Conservation (phyloP, 2,888 invertebrate species). For the Rhogogaster chlorosoma region DNA sequence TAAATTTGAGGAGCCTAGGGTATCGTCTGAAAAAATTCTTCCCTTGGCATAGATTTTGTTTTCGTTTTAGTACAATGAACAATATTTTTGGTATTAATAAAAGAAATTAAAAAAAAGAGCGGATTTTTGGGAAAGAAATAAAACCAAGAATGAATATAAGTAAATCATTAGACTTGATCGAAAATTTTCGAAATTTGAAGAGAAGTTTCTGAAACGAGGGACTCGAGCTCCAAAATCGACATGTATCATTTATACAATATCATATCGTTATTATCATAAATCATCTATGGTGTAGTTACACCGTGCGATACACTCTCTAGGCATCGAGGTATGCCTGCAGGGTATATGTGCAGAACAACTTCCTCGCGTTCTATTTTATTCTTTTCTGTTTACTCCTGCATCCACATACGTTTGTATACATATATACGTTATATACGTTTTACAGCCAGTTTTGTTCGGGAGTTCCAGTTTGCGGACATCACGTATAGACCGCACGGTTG, state of each 20-base stretch:
- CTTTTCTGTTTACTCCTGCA: neutral
- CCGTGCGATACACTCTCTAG: neutral
- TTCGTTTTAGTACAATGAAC: too few relatives aligned
- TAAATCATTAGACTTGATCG: too few relatives aligned
- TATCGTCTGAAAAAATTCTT: too few relatives aligned
- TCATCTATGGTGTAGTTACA: neutral
- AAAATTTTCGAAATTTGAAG: too few relatives aligned
- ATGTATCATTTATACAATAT: neutral
- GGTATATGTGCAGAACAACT: neutral
- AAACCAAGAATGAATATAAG: too few relatives aligned
- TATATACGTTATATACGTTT: neutral
- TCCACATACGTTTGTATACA: neutral
- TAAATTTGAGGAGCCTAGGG: too few relatives aligned
- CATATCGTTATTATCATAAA: neutral
- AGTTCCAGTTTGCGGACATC: conserved; percentile 17
- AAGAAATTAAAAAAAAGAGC: too few relatives aligned
- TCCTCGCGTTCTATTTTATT: neutral
- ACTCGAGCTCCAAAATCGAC: too few relatives aligned
- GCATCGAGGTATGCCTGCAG: neutral
- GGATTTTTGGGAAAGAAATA: too few relatives aligned
- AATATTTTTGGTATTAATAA: too few relatives aligned
- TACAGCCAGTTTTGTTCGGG: neutral
- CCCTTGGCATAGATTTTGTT: too few relatives aligned
- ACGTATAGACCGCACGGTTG: conserved; percentile 6
- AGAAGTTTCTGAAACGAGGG: too few relatives aligned